phyloP scores from a whole-genome alignment of 2,797 vertebrate genomes.

The Cryptoprocta ferox region DNA sequence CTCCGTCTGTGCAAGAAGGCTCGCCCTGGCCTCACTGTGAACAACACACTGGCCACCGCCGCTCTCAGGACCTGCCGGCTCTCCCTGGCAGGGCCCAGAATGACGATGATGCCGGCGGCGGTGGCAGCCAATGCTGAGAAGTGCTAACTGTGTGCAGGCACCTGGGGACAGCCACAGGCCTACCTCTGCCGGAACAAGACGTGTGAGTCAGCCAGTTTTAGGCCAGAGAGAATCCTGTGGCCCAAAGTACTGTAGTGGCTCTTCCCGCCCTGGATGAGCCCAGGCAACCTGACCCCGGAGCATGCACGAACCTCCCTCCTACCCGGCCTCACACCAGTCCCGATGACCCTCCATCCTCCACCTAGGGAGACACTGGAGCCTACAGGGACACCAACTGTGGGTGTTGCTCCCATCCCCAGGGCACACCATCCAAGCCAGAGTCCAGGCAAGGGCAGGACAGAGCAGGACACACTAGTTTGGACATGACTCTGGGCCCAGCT shows the following conservation, averaged over 20 bases:
- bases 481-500: background rate
- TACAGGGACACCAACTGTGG: fast-evolving
- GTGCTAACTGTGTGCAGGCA: fast-evolving
- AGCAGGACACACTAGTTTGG: fast-evolving
- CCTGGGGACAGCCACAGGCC: fast-evolving
- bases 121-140: fast-evolving
- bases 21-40: background rate
- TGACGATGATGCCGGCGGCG: fast-evolving
- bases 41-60: fast-evolving
- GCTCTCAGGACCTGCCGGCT: background rate
- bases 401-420: fast-evolving
- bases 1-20: background rate
- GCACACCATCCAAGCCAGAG: fast-evolving
- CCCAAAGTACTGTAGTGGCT: background rate
- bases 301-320: fast-evolving
- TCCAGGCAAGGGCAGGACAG: background rate
- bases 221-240: background rate
- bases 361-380: background rate
- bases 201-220: fast-evolving
- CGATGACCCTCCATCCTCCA: background rate
- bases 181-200: fast-evolving
- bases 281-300: background rate
- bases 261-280: background rate
- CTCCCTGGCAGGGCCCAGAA: background rate
- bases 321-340: fast-evolving